A percentile compares a stretch with the other conserved stretches of the same genome.
phyloP scores from a whole-genome alignment of 2,797 vertebrate genomes.

The Hydrophis major region DNA sequence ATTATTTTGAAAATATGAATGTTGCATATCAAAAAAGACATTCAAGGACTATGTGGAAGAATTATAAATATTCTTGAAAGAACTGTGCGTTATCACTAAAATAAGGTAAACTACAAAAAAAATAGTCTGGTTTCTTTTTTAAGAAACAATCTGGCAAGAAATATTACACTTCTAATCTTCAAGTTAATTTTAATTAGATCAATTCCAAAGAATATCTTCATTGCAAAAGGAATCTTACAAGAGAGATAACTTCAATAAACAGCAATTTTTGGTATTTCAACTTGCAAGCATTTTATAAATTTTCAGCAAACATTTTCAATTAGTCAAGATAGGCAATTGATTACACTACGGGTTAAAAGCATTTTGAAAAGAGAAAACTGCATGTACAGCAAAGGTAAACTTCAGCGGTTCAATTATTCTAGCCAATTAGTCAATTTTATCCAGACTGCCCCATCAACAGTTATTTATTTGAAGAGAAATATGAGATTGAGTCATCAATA shows the following conservation, averaged over 20 bases:
- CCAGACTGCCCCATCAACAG: constrained; percentile 86
- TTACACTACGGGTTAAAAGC: constrained; percentile 77
- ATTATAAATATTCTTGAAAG: not conserved
- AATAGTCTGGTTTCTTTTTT: not conserved
- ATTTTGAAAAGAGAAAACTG: constrained; percentile 76
- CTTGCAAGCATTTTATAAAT: constrained; percentile 52
- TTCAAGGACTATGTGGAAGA: not conserved
- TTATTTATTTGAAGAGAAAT: constrained; percentile 87
- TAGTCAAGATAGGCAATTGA: constrained; percentile 78
- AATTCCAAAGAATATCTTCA: constrained; percentile 41
- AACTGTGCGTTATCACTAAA: not conserved
- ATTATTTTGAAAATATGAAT: not conserved
- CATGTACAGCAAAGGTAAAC: constrained; percentile 80
- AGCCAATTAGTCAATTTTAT: constrained; percentile 92
- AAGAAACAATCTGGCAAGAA: not conserved
- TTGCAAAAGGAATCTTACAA: constrained; percentile 11
- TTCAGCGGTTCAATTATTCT: constrained; percentile 85
- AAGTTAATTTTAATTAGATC: constrained; percentile 8
- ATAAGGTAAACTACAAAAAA: not conserved
- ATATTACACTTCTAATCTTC: not conserved
- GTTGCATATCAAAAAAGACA: not conserved
- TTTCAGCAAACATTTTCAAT: constrained; percentile 65
- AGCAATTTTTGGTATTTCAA: constrained; percentile 34
- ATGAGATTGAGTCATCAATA: constrained; percentile 85
- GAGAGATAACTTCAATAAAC: constrained; percentile 23